Evolutionary conservation across 2,888 invertebrate genomes (phyloP), one percentile per base, ranked within the genome.

Genomic region (Allacma fusca): DNA sequence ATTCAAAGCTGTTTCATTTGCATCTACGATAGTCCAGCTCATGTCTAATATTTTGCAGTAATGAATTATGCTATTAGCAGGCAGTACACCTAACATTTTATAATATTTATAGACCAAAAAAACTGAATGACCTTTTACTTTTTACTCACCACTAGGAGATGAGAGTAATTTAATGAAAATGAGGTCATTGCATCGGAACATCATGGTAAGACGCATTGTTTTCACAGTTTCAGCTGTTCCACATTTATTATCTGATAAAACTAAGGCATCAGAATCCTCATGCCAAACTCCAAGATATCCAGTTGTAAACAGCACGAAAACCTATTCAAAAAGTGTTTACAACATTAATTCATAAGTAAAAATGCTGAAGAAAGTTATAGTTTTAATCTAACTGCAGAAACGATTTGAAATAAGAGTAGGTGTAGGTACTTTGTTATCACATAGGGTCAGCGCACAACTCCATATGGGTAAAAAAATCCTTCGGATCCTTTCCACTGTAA

Each of bases 271-370:
- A 7, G 50, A 50, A n/a, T 62, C 65, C 62, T 62, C 76, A 44
- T 79, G 71, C 82, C 82, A 82, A 26, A 80, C 77, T 23, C 81
- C 81, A n/a, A 81, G 59, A 67, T 70, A 70, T 16, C 82, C 82
- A 16, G 81, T 82, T 21, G 81, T 78, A 70, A 79, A 82, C 1
- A 82, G 64, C 9, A 76, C 75, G 44, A 77, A 82, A 24, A 82
- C 76, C 82, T 81, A n/a, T n/a, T n/a, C n/a, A n/a, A 21, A 28
- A 75, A 34, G 43, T 65, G 7, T 23, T n/a, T 24, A 23, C 24
- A 68, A 44, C 26, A 34, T n/a, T 64, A 23, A 40, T n/a, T 64
- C 16, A 26, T 9, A 44, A 44, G 12, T 13, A 44, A 9, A 16
- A 44, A 44, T 44, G 16, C 16, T 9, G 16, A 44, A 16, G 44